Evolutionary conservation across 2,888 invertebrate genomes (phyloP), one percentile per base, ranked within the genome.

Genomic region (Diplazon laetatorius): DNA sequence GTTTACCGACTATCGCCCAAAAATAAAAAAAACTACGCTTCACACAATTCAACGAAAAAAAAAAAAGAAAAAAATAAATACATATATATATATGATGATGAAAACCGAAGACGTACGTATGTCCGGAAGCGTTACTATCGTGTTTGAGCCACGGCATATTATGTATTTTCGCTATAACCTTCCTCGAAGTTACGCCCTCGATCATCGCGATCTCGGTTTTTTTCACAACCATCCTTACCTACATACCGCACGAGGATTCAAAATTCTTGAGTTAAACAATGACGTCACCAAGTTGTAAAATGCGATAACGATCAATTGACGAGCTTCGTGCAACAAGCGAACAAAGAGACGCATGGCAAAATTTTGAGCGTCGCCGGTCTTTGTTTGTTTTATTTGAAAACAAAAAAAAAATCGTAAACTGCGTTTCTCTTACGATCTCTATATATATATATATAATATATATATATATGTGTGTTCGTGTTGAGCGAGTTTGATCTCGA

Each of bases 61-160:
- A n/a, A n/a, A n/a, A n/a, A n/a, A n/a, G n/a, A n/a, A n/a, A n/a
- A n/a, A n/a, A n/a, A n/a, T n/a, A n/a, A n/a, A n/a, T n/a, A n/a
- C n/a, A n/a, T n/a, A n/a, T n/a, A n/a, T n/a, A n/a, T n/a, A n/a
- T n/a, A n/a, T n/a, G 52, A 65, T 52, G 76, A 63, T 63, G 12
- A 77, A 82, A 0, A 25, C 39, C 18, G 16, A 4, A 79, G n/a
- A 77, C 82, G 14, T 81, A 83, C 83, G 69, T 20, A 57, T 20
- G 8, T 9, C 22, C n/a, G 3, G 37, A 22, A 79, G 16, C 6
- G 5, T 0, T 22, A 22, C n/a, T 16, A 30, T 35, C 14, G 0
- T 25, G 76, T 82, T 86, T 87, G 66, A 87, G 83, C 87, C 87
- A 88, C 50, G 80, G 75, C 87, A 87, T 85, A 48, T 73, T 82